A percentile compares a stretch with the other conserved stretches of the same genome.
Conservation (phyloP, 1,140 invertebrate genomes). For the Andricus grossulariae region DNA sequence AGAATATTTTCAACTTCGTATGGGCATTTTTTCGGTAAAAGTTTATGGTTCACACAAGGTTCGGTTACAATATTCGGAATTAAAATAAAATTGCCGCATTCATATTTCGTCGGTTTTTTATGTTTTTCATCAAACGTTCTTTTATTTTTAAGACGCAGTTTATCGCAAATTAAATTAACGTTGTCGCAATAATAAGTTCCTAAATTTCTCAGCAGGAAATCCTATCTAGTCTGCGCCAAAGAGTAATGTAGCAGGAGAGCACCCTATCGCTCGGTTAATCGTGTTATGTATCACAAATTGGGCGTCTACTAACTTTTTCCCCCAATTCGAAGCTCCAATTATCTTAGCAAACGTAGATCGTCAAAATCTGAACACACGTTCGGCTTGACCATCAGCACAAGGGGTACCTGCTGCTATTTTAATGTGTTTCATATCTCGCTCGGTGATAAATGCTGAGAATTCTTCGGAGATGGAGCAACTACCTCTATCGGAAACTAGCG, state of each 20-base stretch:
- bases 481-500: conserved; percentile 16
- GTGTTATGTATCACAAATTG: neutral
- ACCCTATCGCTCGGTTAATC: neutral
- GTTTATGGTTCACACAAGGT: neutral
- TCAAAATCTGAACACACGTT: neutral
- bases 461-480: conserved; percentile 15
- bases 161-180: neutral
- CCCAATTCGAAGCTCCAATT: neutral
- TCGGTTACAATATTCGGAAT: neutral
- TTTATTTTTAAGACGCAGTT: neutral
- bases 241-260: neutral
- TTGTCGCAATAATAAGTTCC: neutral
- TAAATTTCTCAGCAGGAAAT: too few relatives aligned
- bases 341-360: neutral
- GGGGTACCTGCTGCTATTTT: conserved; percentile 6
- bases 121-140: neutral
- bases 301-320: neutral
- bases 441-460: conserved; percentile 4
- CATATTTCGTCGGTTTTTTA: conserved; percentile 4
- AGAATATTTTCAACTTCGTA: neutral
- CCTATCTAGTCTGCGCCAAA: neutral
- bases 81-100: neutral
- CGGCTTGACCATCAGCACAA: neutral
- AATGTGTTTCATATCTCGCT: conserved; percentile 23
- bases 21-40: neutral